Evolutionary conservation across 2,113 vertebrate species (phyloP), one percentile per base, ranked within the genome.

Genomic region (Meriones unguiculatus): DNA sequence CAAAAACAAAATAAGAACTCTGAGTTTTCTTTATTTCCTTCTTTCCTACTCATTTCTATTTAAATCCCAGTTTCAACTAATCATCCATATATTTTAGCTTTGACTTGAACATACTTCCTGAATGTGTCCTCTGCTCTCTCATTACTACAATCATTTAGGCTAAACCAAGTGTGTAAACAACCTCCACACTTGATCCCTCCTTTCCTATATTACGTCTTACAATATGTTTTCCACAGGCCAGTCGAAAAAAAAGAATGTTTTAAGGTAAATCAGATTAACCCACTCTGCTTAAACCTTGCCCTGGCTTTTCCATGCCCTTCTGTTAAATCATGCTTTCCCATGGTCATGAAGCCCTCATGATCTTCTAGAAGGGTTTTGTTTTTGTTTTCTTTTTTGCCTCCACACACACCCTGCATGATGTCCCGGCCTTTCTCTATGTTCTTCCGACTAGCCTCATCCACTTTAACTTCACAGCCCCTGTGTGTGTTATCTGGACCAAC

Each of bases 241-340:
- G 17, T 85, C 22, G 72, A 54, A n/a, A 12, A n/a, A 64, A 89
- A 91, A 64, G 80, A 91, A 7, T 10, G 72, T 70, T 50, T 38
- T 77, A 90, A 28, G 18, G 57, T 62, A 52, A 91, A 87, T 72
- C 81, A 72, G 32, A 88, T 65, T 72, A 89, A 97, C 22, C 4
- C 9, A 11, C 14, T 77, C 54, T 46, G 2, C 73, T 62, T 85
- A 69, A 75, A 12, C 38, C 14, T 62, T 73, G 17, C 14, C 0
- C 5, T 80, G 57, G 70, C 50, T 78, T 84, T 54, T 64, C 70
- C 18, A 4, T 62, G 38, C 22, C 35, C 77, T 80, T 69, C 38
- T 46, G 46, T 84, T 30, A 93, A 46, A 8, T 32, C 22, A 22
- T 20, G 7, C 3, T 93, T 65, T 70, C 50, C 65, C n/a, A 41